phyloP scores from a whole-genome alignment of 2,113 vertebrate species.

The Silurus meridionalis region DNA sequence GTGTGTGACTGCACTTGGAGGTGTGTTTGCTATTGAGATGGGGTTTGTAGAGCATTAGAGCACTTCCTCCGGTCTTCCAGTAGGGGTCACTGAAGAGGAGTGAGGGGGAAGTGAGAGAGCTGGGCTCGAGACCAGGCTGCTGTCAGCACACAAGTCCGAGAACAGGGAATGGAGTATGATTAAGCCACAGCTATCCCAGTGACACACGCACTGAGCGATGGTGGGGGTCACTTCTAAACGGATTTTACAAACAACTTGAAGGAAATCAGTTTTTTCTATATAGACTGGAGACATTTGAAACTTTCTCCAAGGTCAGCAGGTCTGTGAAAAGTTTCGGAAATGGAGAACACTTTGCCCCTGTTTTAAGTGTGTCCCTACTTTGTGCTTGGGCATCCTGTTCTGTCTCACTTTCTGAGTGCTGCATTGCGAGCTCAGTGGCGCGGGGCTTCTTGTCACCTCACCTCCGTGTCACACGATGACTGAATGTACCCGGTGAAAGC shows the following conservation, averaged over 20 bases:
- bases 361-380: conserved; percentile 31
- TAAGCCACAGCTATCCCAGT: conserved; percentile 28
- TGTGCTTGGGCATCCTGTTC: conserved; percentile 28
- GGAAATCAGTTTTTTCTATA: conserved; percentile 34
- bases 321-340: conserved; percentile 28
- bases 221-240: conserved; percentile 36
- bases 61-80: conserved; percentile 45
- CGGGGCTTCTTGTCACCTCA: conserved; percentile 52
- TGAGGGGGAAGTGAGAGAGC: conserved; percentile 11
- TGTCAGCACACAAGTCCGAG: conserved; percentile 23
- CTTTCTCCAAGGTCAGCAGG: conserved; percentile 6
- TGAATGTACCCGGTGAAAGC: conserved; percentile 71
- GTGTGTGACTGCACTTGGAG: conserved; percentile 20
- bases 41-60: background rate
- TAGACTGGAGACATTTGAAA: conserved; percentile 33
- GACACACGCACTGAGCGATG: conserved; percentile 20
- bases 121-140: conserved; percentile 29
- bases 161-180: conserved; percentile 42
- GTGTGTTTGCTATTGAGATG: background rate
- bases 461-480: conserved; percentile 71
- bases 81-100: conserved; percentile 61
- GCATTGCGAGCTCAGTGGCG: conserved; percentile 9
- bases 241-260: conserved; percentile 48
- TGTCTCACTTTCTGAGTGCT: conserved; percentile 46
- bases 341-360: conserved; percentile 34